Percentiles rank a stretch among this genome's conserved stretches.
phyloP scores from a whole-genome alignment of 2,888 invertebrate genomes.

The Lampropteryx suffumata region DNA sequence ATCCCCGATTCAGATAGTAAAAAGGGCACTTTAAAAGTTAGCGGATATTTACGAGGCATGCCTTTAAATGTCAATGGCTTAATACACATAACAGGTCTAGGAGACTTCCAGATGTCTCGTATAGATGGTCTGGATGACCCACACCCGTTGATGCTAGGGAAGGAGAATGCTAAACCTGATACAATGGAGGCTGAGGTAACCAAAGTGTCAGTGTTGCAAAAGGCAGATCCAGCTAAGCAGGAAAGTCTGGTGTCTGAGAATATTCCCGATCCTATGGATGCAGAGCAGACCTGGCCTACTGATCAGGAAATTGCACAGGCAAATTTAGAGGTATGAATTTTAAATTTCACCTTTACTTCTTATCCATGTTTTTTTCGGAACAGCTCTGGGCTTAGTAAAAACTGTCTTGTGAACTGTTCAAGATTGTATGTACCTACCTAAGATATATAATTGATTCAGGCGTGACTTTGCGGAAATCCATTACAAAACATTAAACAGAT shows the following conservation, averaged over 20 bases:
- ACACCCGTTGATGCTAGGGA: constrained; percentile 83
- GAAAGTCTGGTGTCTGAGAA: constrained; percentile 91
- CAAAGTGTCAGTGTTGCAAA: constrained; percentile 77
- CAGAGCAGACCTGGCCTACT: constrained; percentile 98
- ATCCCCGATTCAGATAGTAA: constrained; percentile 69
- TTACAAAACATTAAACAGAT: no score
- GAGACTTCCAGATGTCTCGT: constrained; percentile 95
- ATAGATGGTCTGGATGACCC: constrained; percentile 89
- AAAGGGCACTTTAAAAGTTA: constrained; percentile 88
- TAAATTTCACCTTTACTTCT: no score
- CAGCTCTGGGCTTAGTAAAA: no score
- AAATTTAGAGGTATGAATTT: constrained; percentile 79
- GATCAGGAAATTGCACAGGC: constrained; percentile 93
- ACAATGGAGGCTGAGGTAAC: constrained; percentile 66
- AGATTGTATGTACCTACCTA: no score
- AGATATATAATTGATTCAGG: no score
- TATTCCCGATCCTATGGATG: constrained; percentile 94
- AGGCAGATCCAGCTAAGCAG: constrained; percentile 86
- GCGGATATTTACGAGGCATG: constrained; percentile 93
- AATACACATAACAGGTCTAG: constrained; percentile 95
- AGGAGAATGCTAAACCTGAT: constrained; percentile 68
- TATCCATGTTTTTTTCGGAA: no score
- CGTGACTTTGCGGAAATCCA: no score
- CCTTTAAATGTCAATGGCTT: constrained; percentile 93
- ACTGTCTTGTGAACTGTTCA: no score